Evolutionary conservation across 2,888 invertebrate genomes (phyloP).

Genomic region (Ormyrus pomaceus): DNA sequence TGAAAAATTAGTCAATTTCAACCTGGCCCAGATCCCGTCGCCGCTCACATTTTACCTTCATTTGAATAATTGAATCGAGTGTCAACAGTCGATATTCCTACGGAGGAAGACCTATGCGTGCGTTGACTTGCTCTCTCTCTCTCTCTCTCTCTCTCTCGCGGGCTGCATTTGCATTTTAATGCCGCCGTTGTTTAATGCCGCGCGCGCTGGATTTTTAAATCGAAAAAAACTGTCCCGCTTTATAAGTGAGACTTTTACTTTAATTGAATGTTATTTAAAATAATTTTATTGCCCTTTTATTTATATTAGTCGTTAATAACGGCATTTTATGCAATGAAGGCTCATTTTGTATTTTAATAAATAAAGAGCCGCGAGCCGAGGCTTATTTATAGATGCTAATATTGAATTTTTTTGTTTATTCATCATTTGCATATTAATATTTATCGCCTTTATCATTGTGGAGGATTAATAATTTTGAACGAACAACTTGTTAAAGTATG

Average conservation of each 20-base stretch:
- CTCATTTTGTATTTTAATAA: not conserved
- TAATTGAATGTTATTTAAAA: not conserved
- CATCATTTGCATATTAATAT: no score
- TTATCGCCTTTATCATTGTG: no score
- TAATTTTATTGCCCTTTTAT: not conserved
- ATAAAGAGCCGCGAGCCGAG: not conserved
- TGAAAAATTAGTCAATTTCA: slow-evolving; percentile 51
- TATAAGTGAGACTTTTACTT: slow-evolving; percentile 8
- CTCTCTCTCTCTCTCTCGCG: no score
- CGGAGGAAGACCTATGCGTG: slow-evolving; percentile 9
- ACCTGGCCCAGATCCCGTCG: slow-evolving; percentile 19
- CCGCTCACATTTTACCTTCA: slow-evolving; percentile 40
- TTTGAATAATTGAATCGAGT: slow-evolving; percentile 50
- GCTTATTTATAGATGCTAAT: no score
- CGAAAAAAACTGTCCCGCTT: no score
- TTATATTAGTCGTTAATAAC: not conserved
- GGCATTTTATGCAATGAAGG: slow-evolving; percentile 9
- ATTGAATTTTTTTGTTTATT: no score
- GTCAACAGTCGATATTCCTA: slow-evolving; percentile 43
- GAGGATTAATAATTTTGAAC: no score
- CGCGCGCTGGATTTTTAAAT: not conserved
- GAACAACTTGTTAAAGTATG: not conserved
- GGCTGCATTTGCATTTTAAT: slow-evolving; percentile 30
- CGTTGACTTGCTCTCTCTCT: not conserved
- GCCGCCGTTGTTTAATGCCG: slow-evolving; percentile 25